Percentiles rank a stretch among this genome's conserved stretches.
phyloP scores from a whole-genome alignment of 2,888 invertebrate species.

The Aphrophora alni region DNA sequence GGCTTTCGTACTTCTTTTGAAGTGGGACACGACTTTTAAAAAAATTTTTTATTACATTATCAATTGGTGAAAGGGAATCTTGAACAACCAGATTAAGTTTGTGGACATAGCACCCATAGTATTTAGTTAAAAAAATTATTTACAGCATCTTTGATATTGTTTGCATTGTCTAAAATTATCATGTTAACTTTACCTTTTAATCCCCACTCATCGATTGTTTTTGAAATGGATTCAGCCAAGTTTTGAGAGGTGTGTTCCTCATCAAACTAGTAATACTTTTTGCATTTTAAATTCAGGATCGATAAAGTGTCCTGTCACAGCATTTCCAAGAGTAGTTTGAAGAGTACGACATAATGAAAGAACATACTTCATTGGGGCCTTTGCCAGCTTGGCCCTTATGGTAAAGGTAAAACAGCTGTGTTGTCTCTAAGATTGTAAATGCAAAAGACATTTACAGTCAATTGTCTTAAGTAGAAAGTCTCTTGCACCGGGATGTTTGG shows the following conservation, averaged over 20 bases:
- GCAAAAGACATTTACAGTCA: background rate
- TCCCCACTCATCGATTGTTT: conserved; percentile 49
- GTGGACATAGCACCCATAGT: conserved; percentile 45
- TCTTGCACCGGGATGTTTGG: background rate
- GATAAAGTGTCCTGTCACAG: conserved; percentile 50
- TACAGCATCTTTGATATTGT: conserved; percentile 36
- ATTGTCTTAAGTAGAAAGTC: background rate
- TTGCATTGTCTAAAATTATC: conserved; percentile 47
- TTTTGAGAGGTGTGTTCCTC: conserved; percentile 50
- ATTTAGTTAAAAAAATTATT: conserved; percentile 41
- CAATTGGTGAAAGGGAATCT: background rate
- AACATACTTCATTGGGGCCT: no score
- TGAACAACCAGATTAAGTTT: background rate
- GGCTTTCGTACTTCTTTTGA: background rate
- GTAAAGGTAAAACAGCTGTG: no score
- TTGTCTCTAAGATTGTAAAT: no score
- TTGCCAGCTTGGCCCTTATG: no score
- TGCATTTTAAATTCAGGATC: conserved; percentile 48
- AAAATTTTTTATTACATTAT: background rate
- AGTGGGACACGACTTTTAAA: background rate
- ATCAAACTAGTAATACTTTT: conserved; percentile 46
- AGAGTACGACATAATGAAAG: no score
- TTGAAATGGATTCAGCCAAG: conserved; percentile 48
- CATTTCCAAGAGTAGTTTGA: conserved; percentile 55
- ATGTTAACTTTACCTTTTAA: conserved; percentile 51